Percentiles rank a stretch among this genome's conserved stretches.
phyloP scores from a whole-genome alignment of 2,797 vertebrate genomes.

The Pipistrellus pygmaeus region DNA sequence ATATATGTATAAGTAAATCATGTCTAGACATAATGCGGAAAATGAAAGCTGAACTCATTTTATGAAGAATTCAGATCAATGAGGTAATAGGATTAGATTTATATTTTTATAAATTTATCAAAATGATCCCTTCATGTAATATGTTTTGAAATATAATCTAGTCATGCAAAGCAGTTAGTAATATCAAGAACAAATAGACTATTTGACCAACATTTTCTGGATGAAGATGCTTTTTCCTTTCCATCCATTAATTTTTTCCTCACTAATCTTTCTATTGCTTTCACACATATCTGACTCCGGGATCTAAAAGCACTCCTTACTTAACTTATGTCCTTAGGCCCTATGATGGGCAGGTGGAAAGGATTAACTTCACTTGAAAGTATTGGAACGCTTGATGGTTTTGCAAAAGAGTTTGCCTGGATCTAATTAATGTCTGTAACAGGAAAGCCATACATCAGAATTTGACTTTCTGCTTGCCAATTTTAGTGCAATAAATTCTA shows the following conservation, averaged over 20 bases:
- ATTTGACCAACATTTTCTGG: constrained; percentile 16
- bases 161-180: background rate
- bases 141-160: constrained; percentile 14
- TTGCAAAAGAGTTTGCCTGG: constrained; percentile 59
- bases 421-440: constrained; percentile 52
- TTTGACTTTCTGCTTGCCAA: constrained; percentile 43
- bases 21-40: background rate
- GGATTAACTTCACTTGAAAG: background rate
- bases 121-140: constrained; percentile 23
- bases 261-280: background rate
- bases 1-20: background rate
- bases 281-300: background rate
- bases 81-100: background rate
- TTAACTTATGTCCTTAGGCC: background rate
- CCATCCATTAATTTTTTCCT: background rate
- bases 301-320: background rate
- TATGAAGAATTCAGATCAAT: constrained; percentile 13
- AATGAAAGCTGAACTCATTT: background rate
- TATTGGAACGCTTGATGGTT: background rate
- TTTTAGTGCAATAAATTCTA: constrained; percentile 3
- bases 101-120: constrained; percentile 36
- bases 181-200: constrained; percentile 8
- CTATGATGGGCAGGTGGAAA: background rate
- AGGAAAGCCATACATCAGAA: constrained; percentile 50
- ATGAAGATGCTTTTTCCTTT: background rate